A percentile compares a stretch with the other conserved stretches of the same genome.
phyloP scores from a whole-genome alignment of 2,113 vertebrate genomes.

The Odobenus rosmarus region DNA sequence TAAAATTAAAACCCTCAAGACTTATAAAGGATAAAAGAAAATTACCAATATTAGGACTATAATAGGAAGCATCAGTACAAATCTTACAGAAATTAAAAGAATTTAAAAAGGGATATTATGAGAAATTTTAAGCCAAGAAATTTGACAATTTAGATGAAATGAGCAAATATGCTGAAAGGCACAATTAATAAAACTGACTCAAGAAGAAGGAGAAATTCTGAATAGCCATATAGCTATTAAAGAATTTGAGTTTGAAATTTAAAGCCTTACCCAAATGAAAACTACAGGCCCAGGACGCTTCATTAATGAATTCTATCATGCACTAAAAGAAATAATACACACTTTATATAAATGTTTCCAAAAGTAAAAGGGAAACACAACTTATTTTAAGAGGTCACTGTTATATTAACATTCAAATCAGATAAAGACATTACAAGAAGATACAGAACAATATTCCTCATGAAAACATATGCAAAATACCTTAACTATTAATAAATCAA shows the following conservation, averaged over 20 bases:
- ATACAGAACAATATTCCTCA: background rate
- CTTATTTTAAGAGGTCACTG: background rate
- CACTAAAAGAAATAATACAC: background rate
- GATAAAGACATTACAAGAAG: background rate
- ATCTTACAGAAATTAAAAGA: background rate
- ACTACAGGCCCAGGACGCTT: background rate
- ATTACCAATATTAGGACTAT: background rate
- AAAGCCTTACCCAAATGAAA: background rate
- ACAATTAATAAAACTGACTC: conserved; percentile 3
- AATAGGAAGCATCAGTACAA: background rate
- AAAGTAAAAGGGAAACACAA: background rate
- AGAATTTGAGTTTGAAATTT: conserved; percentile 2
- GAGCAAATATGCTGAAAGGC: background rate
- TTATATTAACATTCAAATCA: background rate
- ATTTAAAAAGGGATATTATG: background rate
- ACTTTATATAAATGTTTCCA: background rate
- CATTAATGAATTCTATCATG: background rate
- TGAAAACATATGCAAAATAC: background rate
- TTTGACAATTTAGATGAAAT: conserved; percentile 3
- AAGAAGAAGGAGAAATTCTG: background rate
- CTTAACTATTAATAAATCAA: background rate
- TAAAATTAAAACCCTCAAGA: background rate
- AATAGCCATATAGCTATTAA: background rate
- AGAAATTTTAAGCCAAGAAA: background rate
- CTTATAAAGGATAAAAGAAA: background rate